Percentiles rank a stretch among this genome's conserved stretches.
These are phyloP conservation scores for Chroicocephalus ridibundus DNA, from an alignment of 2,113 vertebrate genomes.

Conservation along the genomic window DNA sequence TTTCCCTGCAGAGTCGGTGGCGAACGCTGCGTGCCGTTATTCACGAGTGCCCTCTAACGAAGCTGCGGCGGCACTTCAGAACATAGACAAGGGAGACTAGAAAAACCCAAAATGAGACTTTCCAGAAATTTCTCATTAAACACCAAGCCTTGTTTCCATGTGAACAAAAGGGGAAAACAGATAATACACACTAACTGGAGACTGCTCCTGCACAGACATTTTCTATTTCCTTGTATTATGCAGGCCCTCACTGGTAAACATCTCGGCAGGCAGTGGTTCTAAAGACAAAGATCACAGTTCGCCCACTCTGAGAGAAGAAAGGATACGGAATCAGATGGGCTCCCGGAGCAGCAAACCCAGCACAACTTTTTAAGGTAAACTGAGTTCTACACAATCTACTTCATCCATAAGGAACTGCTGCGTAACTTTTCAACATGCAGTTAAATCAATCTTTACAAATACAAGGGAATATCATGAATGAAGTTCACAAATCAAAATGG, in stretches of 20 bases:
- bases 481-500: background rate
- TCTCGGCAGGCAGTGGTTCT: background rate
- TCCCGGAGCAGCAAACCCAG: background rate
- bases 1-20: rapidly evolving
- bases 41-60: constrained; percentile 52
- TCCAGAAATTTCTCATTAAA: background rate
- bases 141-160: background rate
- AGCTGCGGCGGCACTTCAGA: background rate
- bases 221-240: background rate
- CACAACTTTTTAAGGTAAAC: background rate
- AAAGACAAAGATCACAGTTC: background rate
- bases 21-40: background rate
- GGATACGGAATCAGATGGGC: background rate
- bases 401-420: background rate
- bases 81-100: background rate
- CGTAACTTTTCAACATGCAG: background rate
- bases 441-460: background rate
- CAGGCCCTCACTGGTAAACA: background rate
- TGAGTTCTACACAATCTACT: background rate
- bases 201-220: background rate
- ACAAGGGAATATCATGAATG: background rate
- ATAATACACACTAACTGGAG: background rate
- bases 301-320: background rate
- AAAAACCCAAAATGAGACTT: background rate
- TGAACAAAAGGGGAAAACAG: background rate